These are phyloP conservation scores for Spondyliosoma cantharus DNA, from an alignment of 2,797 vertebrate species.

Conservation along the genomic window DNA sequence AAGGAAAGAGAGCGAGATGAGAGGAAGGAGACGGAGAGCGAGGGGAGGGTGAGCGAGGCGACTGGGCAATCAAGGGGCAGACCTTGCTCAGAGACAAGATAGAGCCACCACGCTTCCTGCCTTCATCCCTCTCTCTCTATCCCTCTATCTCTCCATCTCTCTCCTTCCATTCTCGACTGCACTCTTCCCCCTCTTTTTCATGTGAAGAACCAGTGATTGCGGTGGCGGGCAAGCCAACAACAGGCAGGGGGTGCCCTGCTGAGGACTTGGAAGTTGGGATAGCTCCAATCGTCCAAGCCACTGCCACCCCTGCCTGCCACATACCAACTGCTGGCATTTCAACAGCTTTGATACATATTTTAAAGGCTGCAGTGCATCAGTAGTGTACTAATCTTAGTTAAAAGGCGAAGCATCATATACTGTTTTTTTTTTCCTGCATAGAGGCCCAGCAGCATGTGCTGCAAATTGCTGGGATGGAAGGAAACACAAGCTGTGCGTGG, in stretches of 20 bases:
- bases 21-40: constrained; percentile 46
- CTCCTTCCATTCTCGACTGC: constrained; percentile 61
- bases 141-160: constrained; percentile 67
- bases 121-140: constrained; percentile 60
- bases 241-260: constrained; percentile 79
- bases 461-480: constrained; percentile 71
- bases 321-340: constrained; percentile 85
- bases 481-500: constrained; percentile 68
- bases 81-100: constrained; percentile 74
- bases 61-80: constrained; percentile 76
- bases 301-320: constrained; percentile 76
- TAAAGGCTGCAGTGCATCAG: constrained; percentile 81
- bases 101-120: constrained; percentile 63
- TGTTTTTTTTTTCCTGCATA: constrained; percentile 45
- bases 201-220: constrained; percentile 72
- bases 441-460: constrained; percentile 64
- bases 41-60: constrained; percentile 44
- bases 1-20: constrained; percentile 77
- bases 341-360: constrained; percentile 86
- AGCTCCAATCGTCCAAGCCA: constrained; percentile 82
- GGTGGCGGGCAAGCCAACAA: constrained; percentile 74
- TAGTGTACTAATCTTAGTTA: constrained; percentile 84
- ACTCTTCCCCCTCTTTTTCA: constrained; percentile 44
- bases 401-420: constrained; percentile 79
- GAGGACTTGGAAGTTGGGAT: constrained; percentile 84